Base-by-base conservation (phyloP, 1,140 invertebrate genomes). In the Augochlora pura region DNA sequence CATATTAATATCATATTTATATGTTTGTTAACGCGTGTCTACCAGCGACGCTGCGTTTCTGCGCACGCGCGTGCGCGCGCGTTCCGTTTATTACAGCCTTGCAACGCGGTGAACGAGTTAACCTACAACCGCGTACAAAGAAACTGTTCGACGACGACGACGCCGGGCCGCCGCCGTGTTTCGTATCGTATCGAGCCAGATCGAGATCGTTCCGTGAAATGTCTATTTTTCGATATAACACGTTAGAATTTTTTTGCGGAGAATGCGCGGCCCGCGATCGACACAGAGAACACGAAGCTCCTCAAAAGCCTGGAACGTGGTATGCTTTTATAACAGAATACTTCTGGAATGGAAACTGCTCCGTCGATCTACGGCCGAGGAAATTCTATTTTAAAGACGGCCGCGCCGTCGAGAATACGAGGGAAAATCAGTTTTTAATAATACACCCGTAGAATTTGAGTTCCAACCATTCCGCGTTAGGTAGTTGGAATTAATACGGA, bases 1-100 rank as follows among this genome's bases (percentile, higher is more conserved):
- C 38, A 60, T 82, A 38, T 39, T 71, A 64, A 57, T 21, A 27
- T 32, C 38, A 77, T 78, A 79, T 57, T 73, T 72, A 68, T 82
- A 21, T 75, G 32, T 9, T 63, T 77, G 49, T 46, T 62, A 18
- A 18, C 32, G 52, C 76, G 76, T 0, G 68, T 77, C 68, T 77
- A 77, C 76, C 76, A 77, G 76, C 63, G 66, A 38, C n/a, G 18
- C 21, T 38, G 27, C 5, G 27, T 63, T 77, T 38, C 27, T 8
- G 10, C n/a, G n/a, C n/a, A n/a, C n/a, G n/a, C n/a, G n/a, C 49
- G 2, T 46, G 0, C 12, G 32, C 4, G 32, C 32, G 32, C 1
- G 54, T 10, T n/a, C n/a, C 39, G 9, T 49, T 49, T 69, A 67
- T 27, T 42, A 42, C 8, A 18, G 54, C 9, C 42, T 9, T 75